These are phyloP conservation scores for Ochropacha duplaris DNA, from an alignment of 2,888 invertebrate genomes.

Conservation along the genomic window DNA sequence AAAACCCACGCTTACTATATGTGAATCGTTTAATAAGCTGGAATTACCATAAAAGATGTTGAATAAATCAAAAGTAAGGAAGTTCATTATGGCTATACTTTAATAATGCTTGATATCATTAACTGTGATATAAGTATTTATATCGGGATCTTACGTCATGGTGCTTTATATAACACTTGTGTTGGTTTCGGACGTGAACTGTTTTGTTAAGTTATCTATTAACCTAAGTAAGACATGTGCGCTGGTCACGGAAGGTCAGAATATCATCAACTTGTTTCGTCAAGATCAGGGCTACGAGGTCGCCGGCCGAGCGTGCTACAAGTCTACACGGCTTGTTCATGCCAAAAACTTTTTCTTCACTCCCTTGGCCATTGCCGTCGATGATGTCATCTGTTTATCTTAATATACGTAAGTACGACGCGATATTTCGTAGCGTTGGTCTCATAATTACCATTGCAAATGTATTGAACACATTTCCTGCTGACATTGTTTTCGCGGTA, in stretches of 20 bases:
- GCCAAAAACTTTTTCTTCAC: slow-evolving; percentile 58
- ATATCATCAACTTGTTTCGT: slow-evolving; percentile 34
- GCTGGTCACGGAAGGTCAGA: slow-evolving; percentile 35
- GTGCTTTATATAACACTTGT: not conserved
- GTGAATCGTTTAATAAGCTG: slow-evolving; percentile 43
- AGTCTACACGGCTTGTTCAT: slow-evolving; percentile 53
- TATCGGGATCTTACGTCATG: not conserved
- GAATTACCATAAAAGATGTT: slow-evolving; percentile 41
- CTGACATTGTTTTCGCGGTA: not conserved
- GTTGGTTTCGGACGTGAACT: not conserved
- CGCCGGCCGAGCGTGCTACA: slow-evolving; percentile 55
- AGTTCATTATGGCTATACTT: slow-evolving; percentile 18
- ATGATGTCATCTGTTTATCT: slow-evolving; percentile 69
- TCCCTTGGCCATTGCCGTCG: slow-evolving; percentile 54
- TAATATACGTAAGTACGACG: slow-evolving; percentile 17
- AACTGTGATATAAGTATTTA: slow-evolving; percentile 17
- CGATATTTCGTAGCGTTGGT: slow-evolving; percentile 38
- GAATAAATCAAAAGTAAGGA: slow-evolving; percentile 43
- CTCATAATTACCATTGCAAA: slow-evolving; percentile 39
- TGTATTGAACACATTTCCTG: slow-evolving; percentile 6
- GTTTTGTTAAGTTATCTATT: not conserved
- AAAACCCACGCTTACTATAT: slow-evolving; percentile 42
- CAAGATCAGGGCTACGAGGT: slow-evolving; percentile 78
- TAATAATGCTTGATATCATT: slow-evolving; percentile 8
- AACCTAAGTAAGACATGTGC: slow-evolving; percentile 17